phyloP scores from a whole-genome alignment of 2,113 vertebrate species.

The Corythaeola cristata region DNA sequence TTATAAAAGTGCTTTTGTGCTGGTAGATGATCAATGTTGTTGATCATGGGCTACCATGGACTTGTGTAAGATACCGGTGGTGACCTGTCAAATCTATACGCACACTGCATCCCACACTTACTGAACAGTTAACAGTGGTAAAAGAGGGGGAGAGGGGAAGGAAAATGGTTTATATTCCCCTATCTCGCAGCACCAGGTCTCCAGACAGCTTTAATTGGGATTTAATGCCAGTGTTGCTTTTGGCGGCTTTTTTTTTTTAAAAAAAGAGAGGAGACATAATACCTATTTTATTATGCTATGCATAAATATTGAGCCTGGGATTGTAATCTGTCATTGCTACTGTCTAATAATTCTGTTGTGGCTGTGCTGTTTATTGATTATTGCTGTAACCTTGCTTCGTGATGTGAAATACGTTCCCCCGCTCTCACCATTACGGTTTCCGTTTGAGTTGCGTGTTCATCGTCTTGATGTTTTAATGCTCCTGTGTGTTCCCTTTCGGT shows the following conservation, averaged over 20 bases:
- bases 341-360: constrained; percentile 42
- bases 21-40: neutral
- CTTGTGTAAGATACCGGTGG: neutral
- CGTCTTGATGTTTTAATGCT: neutral
- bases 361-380: constrained; percentile 39
- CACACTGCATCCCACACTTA: no score
- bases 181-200: neutral
- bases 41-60: accelerated
- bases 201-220: neutral
- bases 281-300: neutral
- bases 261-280: neutral
- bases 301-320: constrained; percentile 5
- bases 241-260: neutral
- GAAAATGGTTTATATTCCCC: neutral
- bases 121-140: neutral
- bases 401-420: constrained; percentile 44
- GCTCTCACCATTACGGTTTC: constrained; percentile 35
- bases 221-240: neutral
- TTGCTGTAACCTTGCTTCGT: neutral
- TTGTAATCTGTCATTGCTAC: constrained; percentile 21
- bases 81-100: neutral
- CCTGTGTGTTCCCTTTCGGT: neutral
- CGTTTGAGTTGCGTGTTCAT: constrained; percentile 14
- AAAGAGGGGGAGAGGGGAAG: neutral
- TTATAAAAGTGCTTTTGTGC: accelerated